Evolutionary conservation across 2,888 invertebrate species (phyloP).

Genomic region (Morpho helenor): DNA sequence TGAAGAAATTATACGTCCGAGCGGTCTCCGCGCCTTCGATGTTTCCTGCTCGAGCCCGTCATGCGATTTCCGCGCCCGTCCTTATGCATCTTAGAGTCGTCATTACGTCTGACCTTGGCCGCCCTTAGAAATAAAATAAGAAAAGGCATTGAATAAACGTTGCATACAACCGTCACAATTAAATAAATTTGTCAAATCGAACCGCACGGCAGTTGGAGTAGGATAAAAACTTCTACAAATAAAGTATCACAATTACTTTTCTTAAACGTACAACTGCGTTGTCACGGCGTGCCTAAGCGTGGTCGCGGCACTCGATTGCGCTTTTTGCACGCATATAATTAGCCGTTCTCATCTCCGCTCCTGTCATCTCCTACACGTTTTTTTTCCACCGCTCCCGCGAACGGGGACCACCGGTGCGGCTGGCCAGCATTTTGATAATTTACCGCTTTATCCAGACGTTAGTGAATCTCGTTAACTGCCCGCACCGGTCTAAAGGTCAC

Average conservation of each 20-base stretch:
- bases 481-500: slow-evolving; percentile 71
- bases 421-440: slow-evolving; percentile 70
- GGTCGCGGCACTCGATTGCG: slow-evolving; percentile 51
- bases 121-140: background rate
- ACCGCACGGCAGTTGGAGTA: background rate
- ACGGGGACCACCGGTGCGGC: slow-evolving; percentile 63
- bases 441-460: slow-evolving; percentile 75
- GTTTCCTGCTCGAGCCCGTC: slow-evolving; percentile 38
- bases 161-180: too few species aligned
- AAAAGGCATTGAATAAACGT: too few species aligned
- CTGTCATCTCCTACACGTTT: slow-evolving; percentile 76
- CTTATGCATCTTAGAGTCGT: slow-evolving; percentile 37
- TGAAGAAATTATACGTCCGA: slow-evolving; percentile 74
- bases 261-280: slow-evolving; percentile 49
- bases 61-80: slow-evolving; percentile 28
- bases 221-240: background rate
- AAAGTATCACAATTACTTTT: background rate
- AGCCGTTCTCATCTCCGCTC: slow-evolving; percentile 62
- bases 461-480: slow-evolving; percentile 75
- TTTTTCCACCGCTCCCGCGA: slow-evolving; percentile 44
- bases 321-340: slow-evolving; percentile 66
- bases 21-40: slow-evolving; percentile 66
- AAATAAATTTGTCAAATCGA: too few species aligned
- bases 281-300: slow-evolving; percentile 1
- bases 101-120: slow-evolving; percentile 32